Base-by-base conservation (phyloP, 2,797 vertebrate species). In the Melanotaenia pygmaea region DNA sequence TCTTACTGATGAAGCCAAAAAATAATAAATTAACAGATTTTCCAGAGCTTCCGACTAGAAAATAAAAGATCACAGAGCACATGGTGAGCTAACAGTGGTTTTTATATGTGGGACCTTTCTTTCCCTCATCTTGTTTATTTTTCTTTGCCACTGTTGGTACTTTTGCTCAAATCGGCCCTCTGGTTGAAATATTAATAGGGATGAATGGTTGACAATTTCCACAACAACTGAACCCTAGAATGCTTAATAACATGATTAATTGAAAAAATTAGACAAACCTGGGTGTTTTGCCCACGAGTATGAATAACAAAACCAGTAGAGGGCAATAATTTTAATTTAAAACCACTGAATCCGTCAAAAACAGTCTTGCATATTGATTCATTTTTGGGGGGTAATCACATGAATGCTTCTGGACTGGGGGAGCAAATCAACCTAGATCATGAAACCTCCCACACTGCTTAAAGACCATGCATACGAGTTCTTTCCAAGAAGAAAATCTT, bases 191-290 rank as follows among this genome's bases (percentile, higher is more conserved):
- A 51, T 45, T 72, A 72, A 80, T 74, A 58, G 47, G 57, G 72
- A 83, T 85, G 74, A 80, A 82, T 82, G 59, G 65, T 32, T 40
- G 61, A 61, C 59, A 70, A 83, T 80, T 83, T 76, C 74, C 74
- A 35, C 12, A 78, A 76, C 56, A 81, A 65, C 4, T 72, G 59
- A 81, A 78, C 70, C 70, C 53, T 58, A 51, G 38, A 75, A 66
- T 0, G 67, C 67, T 73, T 72, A 45, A 67, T 72, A 35, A 35
- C 32, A 51, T 81, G 79, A 82, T 82, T 67, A 72, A 77, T 69
- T 77, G 73, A 72, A 11, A 77, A 82, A 77, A 82, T 67, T 64
- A 81, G 51, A 59, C 53, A 66, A 47, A 75, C 12, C 20, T 47
- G 24, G 16, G 37, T 54, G 59, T 76, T 69, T 76, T 57, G 24